These are phyloP conservation scores for Lathronympha strigana DNA, from an alignment of 2,888 invertebrate genomes.

Conservation along the genomic window DNA sequence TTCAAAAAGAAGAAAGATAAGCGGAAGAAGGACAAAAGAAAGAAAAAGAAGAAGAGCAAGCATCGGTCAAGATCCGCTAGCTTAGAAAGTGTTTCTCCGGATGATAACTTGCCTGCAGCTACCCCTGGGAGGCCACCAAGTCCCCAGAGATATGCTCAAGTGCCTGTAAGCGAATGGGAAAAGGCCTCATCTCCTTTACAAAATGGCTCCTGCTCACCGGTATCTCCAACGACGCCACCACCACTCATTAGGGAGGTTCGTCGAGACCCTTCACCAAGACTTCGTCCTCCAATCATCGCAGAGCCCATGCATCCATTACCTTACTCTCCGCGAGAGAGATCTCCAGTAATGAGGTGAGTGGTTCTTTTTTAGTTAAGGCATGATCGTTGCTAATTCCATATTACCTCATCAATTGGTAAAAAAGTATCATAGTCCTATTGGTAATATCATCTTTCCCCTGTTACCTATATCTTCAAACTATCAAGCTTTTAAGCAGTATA, in stretches of 20 bases:
- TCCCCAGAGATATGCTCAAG: slow-evolving; percentile 73
- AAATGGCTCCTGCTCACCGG: slow-evolving; percentile 84
- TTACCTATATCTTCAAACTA: background rate
- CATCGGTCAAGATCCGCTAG: slow-evolving; percentile 88
- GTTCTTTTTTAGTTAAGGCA: background rate
- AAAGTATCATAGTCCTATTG: background rate
- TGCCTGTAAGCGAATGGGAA: slow-evolving; percentile 80
- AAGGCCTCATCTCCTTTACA: slow-evolving; percentile 81
- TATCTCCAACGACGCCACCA: slow-evolving; percentile 85
- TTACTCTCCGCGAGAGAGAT: slow-evolving; percentile 75
- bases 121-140: slow-evolving; percentile 57
- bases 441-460: no score
- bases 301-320: slow-evolving; percentile 63
- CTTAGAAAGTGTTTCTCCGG: slow-evolving; percentile 86
- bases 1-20: slow-evolving; percentile 89
- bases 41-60: slow-evolving; percentile 89
- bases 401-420: no score
- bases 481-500: background rate
- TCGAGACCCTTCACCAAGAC: slow-evolving; percentile 55
- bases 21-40: slow-evolving; percentile 90
- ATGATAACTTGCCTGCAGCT: slow-evolving; percentile 72
- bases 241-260: slow-evolving; percentile 67
- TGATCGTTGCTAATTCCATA: background rate
- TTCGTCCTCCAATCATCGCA: slow-evolving; percentile 57
- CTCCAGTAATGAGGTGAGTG: slow-evolving; percentile 63